Evolutionary conservation across 2,888 invertebrate species (phyloP), one percentile per base, ranked within the genome.

Genomic region (Hypomecis atomaria): DNA sequence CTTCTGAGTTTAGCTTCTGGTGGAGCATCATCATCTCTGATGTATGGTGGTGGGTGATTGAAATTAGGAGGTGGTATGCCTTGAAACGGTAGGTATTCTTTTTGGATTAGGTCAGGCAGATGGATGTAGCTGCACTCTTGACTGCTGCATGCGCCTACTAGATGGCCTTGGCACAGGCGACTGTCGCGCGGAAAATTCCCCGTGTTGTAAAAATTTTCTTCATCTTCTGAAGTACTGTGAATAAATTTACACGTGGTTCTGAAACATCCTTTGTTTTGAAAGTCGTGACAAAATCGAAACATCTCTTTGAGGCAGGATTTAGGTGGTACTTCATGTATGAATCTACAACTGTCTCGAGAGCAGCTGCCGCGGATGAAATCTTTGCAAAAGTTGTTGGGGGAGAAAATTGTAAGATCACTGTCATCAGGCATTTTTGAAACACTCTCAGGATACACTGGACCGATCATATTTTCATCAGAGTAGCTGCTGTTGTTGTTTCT

Each of bases 261-360:
- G 62, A 95, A 94, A 69, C 94, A 93, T 70, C 96, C 96, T 78
- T 95, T 95, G 83, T 96, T 96, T 87, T 96, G 96, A 78, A 84
- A 94, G 75, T 94, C 94, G 76, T 94, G 94, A 74, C 94, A 94
- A 75, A 94, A 94, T 44, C 91, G 85, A 75, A 93, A 90, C 40
- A 92, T 76, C 44, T 90, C 91, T 65, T 89, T 90, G 8, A 92
- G 72, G 61, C 70, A 82, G 6, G 76, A 65, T 71, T 83, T 86
- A 3, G 89, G 86, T 65, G 92, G 89, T 61, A 85, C 78, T 76
- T 90, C 88, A 66, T 93, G 93, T 63, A 89, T 81, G 66, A 78
- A 93, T 75, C 90, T 81, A 71, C 93, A 93, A 73, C 93, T 94
- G 65, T 95, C 96, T 66, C 94, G 83, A 42, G 82, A 76, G 72